Evolutionary conservation across 92 coral and sea anemone species (phyloP), one percentile per base, ranked within the genome.

Genomic region (Palythoa grandis): DNA sequence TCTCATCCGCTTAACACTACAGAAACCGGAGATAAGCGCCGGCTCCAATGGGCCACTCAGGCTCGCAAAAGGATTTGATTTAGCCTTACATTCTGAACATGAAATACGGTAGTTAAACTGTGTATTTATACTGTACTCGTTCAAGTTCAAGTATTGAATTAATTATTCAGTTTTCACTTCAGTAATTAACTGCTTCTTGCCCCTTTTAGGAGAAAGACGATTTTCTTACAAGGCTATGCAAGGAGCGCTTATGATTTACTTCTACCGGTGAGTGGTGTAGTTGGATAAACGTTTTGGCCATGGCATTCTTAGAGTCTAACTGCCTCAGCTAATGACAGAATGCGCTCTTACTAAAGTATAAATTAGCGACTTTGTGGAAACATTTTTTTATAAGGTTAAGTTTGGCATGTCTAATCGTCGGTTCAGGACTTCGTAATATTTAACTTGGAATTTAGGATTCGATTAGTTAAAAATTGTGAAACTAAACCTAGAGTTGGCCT

Each of bases 201-300:
- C 10, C 19, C 60, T 72, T 35, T 15, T 38, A 96, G 98, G 98
- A 35, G 98, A 96, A 74, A 90, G 96, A 84, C 88, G 95, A 78
- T 89, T 96, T 69, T 89, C 94, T 48, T 93, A 94, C 85, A 92
- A 93, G 71, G 98, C 96, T n/a, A 76, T 93, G 88, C 98, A 96
- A 76, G 98, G 98, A 47, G 98, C 98, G 39, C 58, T 96, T 67
- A 92, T 94, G 92, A 96, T 96, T 70, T 96, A 77, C 66, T 94
- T 94, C 72, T 96, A 94, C 82, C 95, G 98, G 98, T 96, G 73
- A 79, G 92, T 53, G 53, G 15, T 63, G 3, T 5, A 12, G 61
- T 3, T 25, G 8, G 78, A 53, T 61, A 20, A 3, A 5, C 0
- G 6, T 43, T 43, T 43, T 43, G 50, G 50, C 9, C 50, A 43